Evolutionary conservation across 2,888 invertebrate genomes (phyloP), one percentile per base, ranked within the genome.

Genomic region (Anagyrus pseudococci): DNA sequence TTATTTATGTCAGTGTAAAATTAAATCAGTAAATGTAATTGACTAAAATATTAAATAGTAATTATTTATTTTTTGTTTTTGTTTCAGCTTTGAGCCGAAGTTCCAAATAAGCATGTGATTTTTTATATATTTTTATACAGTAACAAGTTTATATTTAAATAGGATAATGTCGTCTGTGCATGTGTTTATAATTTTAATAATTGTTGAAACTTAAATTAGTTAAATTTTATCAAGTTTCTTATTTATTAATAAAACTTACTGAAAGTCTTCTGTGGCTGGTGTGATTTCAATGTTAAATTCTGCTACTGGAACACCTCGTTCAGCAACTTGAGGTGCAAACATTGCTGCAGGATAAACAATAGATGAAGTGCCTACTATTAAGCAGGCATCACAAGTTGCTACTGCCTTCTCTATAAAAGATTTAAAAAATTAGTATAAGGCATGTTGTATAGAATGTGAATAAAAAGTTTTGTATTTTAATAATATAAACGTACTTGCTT

Each of bases 281-380:
- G 87, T 87, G 20, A 77, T 70, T 73, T 88, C 87, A 53, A 87
- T 77, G 70, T 91, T 91, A 74, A 91, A 90, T 82, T 92, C 90
- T 4, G 89, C 91, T 4, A 92, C 90, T 19, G 89, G 87, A 67
- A 91, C 86, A 1, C 92, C 92, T 62, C 90, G 83, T 0, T 83
- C 82, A 0, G 91, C 91, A 0, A 92, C 90, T 71, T 84, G 83
- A 0, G 93, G 93, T 0, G 93, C 94, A 82, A 93, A 94, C 89
- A 91, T 89, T 4, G 93, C 92, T 0, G 94, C 94, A 0, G 94
- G 94, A 78, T 93, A 93, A 2, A 94, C 93, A 0, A 92, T 87
- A 0, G 93, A 92, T 0, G 94, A 94, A 15, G 94, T 94, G 4
- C 95, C 94, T 50, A 94, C 89, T 17, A 94, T 88, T 41, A 94